A percentile compares a stretch with the other conserved stretches of the same genome.
Conservation (phyloP, 2,113 vertebrate genomes). For the Ariopsis seemanni region DNA sequence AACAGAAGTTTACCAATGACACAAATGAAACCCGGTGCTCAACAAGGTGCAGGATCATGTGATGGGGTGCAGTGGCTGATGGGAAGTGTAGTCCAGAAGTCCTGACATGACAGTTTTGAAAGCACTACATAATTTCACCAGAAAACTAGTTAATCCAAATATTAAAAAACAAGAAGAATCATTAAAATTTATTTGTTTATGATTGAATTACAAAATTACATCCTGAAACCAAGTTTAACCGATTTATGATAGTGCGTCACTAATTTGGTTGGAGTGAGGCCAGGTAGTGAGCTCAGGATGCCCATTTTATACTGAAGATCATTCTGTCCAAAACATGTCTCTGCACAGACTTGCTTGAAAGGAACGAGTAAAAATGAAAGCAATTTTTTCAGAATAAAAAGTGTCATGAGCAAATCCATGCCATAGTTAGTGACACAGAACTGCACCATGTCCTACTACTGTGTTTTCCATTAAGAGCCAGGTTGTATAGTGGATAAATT, state of each 20-base stretch:
- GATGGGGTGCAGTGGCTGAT: too few relatives aligned
- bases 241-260: not conserved
- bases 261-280: not conserved
- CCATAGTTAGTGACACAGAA: not conserved
- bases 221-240: not conserved
- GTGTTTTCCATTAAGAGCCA: constrained; percentile 23
- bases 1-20: too few relatives aligned
- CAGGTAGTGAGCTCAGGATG: not conserved
- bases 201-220: not conserved
- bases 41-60: too few relatives aligned
- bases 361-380: not conserved
- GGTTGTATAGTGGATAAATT: constrained; percentile 30
- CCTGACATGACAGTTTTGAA: too few relatives aligned
- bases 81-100: too few relatives aligned
- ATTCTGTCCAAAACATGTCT: not conserved
- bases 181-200: not conserved
- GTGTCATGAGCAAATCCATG: not conserved
- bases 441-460: not conserved
- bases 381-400: not conserved
- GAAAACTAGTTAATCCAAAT: not conserved
- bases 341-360: not conserved
- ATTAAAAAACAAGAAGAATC: not conserved
- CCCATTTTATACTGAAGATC: not conserved
- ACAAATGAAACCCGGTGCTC: too few relatives aligned
- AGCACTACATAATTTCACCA: not conserved